Evolutionary conservation across 2,797 vertebrate species (phyloP).

Genomic region (Intellagama lesueurii): DNA sequence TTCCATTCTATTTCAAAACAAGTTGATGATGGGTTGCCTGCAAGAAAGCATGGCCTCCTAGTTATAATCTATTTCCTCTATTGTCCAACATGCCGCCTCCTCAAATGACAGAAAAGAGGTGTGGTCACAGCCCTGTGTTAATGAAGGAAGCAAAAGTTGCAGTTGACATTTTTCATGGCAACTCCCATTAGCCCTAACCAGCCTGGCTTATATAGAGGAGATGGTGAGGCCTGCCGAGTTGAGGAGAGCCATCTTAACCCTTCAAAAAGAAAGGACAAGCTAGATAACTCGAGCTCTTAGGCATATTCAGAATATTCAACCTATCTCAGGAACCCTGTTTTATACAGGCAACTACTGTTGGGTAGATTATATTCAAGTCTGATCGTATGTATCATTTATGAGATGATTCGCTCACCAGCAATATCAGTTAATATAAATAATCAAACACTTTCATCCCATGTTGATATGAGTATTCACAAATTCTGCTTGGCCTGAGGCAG

Average conservation of each 20-base stretch:
- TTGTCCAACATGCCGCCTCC: neutral
- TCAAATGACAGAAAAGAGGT: neutral
- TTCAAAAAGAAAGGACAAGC: neutral
- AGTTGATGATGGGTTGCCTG: neutral
- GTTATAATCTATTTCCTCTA: neutral
- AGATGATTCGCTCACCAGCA: slow-evolving; percentile 50
- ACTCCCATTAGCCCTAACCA: neutral
- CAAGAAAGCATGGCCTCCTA: neutral
- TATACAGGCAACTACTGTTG: slow-evolving; percentile 54
- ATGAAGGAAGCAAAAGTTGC: neutral
- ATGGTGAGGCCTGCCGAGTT: neutral
- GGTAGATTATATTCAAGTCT: slow-evolving; percentile 50
- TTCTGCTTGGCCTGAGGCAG: slow-evolving; percentile 66
- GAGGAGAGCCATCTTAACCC: neutral
- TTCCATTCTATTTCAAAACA: neutral
- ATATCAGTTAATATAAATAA: slow-evolving; percentile 63
- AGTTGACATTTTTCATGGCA: too few species aligned
- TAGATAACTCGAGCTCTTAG: neutral
- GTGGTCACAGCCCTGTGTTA: neutral
- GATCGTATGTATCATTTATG: slow-evolving; percentile 46
- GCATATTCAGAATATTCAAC: neutral
- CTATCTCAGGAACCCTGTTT: slow-evolving; percentile 26
- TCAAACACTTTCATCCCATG: slow-evolving; percentile 23
- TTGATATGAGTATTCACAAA: slow-evolving; percentile 59
- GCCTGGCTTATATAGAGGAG: neutral